Base-by-base conservation (phyloP, 2,113 vertebrate genomes). In the Leucoraja erinaceus region DNA sequence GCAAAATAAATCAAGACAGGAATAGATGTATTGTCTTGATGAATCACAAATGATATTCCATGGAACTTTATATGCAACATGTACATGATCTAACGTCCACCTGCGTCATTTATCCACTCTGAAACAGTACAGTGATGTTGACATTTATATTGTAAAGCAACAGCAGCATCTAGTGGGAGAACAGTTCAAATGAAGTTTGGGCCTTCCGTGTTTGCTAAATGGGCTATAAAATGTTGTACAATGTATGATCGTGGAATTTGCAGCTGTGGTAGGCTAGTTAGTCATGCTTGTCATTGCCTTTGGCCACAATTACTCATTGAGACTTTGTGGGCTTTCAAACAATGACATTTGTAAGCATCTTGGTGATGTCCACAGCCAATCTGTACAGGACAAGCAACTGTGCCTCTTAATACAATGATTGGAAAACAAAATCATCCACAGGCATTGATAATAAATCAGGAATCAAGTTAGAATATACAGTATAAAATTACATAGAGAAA, bases 131-230 rank as follows among this genome's bases (percentile, higher is more conserved):
- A 66, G 10, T 90, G 10, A 33, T 16, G 33, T 47, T 47, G 33
- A 6, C 66, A 70, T 8, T 91, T 11, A 91, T 11, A 91, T 12
- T 91, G 72, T 28, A 91, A 91, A 74, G 66, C 68, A 72, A 91
- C 38, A 74, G 66, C 90, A 74, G 66, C 90, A 91, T 74, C 68
- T 54, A 72, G 22, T 91, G 90, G 68, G 83, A 88, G 83, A n/a
- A 63, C n/a, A 66, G n/a, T 83, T 83, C n/a, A 88, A 31, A 31
- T 88, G 1, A 31, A 81, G 47, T 7, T 54, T 25, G 5, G 11
- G 14, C n/a, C 25, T 59, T n/a, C 12, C 16, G 20, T 47, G 20
- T 47, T 79, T 79, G 77, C 16, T 33, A 75, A 75, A 75, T 75
- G 22, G 6, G 28, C 5, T 75, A 0, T 47, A 47, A 47, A 47